Evolutionary conservation across 2,888 invertebrate genomes (phyloP).

Genomic region (Pollenia angustigena): DNA sequence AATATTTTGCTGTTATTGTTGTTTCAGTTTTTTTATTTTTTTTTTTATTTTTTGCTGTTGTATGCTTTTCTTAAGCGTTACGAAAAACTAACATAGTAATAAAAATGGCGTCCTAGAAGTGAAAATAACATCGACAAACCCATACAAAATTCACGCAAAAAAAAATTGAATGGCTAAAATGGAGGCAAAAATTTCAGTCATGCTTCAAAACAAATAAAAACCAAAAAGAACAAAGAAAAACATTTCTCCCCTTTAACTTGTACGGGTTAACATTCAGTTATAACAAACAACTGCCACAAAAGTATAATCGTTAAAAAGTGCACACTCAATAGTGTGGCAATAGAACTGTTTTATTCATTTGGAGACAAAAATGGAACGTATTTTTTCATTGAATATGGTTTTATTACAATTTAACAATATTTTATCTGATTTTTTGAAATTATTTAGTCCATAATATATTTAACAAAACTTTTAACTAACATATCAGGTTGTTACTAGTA

Average conservation of each 20-base stretch:
- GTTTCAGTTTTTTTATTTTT: constrained; percentile 12
- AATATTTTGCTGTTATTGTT: constrained; percentile 51
- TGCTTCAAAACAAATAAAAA: constrained; percentile 23
- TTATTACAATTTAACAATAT: too few species aligned
- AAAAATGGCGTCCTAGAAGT: constrained; percentile 67
- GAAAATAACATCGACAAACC: constrained; percentile 39
- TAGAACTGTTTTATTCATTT: neutral
- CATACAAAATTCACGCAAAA: constrained; percentile 56
- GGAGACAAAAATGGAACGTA: too few species aligned
- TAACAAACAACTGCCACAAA: constrained; percentile 32
- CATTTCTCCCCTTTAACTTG: neutral
- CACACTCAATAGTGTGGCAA: neutral
- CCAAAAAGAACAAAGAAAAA: constrained; percentile 11
- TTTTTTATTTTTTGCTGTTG: constrained; percentile 8
- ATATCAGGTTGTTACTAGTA: too few species aligned
- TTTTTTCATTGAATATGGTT: too few species aligned
- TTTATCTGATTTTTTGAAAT: too few species aligned
- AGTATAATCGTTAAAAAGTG: neutral
- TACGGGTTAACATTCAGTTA: neutral
- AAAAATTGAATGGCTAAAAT: constrained; percentile 47
- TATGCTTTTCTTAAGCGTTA: constrained; percentile 30
- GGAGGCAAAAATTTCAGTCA: constrained; percentile 9
- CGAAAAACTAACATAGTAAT: constrained; percentile 62
- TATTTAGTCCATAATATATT: too few species aligned
- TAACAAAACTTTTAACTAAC: too few species aligned